Conservation (phyloP, 2,113 vertebrate species). For the Cheilinus undulatus region DNA sequence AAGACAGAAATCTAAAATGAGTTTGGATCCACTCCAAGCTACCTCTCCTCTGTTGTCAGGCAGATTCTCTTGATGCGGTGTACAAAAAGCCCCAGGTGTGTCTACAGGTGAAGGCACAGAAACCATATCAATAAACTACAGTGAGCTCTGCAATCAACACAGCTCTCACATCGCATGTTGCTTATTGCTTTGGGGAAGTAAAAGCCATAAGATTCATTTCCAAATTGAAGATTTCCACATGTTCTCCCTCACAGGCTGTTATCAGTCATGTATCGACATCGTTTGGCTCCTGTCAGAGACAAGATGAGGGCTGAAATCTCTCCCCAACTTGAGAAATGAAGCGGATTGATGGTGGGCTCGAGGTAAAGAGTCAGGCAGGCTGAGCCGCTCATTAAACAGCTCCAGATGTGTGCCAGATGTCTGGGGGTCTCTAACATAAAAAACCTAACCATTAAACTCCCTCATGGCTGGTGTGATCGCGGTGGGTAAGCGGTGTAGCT, state of each 20-base stretch:
- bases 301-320: slow-evolving; percentile 35
- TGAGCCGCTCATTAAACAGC: slow-evolving; percentile 71
- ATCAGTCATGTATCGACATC: slow-evolving; percentile 31
- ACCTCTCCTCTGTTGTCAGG: slow-evolving; percentile 3
- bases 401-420: slow-evolving; percentile 80
- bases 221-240: slow-evolving; percentile 28
- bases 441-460: slow-evolving; percentile 6
- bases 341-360: slow-evolving; percentile 36
- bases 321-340: slow-evolving; percentile 26
- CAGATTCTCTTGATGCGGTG: slow-evolving; percentile 19
- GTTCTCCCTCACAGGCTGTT: slow-evolving; percentile 17
- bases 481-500: slow-evolving; percentile 20
- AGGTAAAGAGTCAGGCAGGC: slow-evolving; percentile 48
- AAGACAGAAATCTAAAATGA: slow-evolving; percentile 23
- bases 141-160: slow-evolving; percentile 45
- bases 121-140: slow-evolving; percentile 44
- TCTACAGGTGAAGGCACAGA: slow-evolving; percentile 24
- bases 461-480: slow-evolving; percentile 5
- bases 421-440: slow-evolving; percentile 29
- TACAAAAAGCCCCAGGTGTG: not conserved
- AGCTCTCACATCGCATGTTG: slow-evolving; percentile 32
- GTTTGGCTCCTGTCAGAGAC: slow-evolving; percentile 40
- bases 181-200: slow-evolving; percentile 46
- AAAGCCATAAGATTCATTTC: slow-evolving; percentile 38
- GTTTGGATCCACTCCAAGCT: slow-evolving; percentile 18